These are phyloP conservation scores for Rhyacichthys aspro DNA, from an alignment of 2,797 vertebrate genomes.

Conservation along the genomic window DNA sequence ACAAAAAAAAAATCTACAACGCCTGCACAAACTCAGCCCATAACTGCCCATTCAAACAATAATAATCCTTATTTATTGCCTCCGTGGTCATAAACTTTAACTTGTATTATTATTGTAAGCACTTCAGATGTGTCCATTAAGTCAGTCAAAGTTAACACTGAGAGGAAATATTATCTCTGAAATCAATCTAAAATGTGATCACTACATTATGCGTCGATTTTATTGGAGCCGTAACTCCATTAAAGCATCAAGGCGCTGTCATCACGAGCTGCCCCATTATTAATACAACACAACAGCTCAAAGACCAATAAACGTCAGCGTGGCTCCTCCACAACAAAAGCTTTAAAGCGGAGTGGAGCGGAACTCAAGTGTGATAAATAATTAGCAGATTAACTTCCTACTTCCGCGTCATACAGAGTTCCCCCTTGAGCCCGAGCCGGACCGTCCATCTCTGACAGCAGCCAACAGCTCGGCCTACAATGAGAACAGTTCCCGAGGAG, in stretches of 20 bases:
- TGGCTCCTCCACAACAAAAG: constrained; percentile 9
- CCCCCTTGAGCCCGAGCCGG: not conserved
- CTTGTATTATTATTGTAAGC: constrained; percentile 44
- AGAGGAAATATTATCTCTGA: constrained; percentile 53
- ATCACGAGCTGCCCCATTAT: constrained; percentile 16
- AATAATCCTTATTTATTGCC: constrained; percentile 48
- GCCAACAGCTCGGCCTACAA: constrained; percentile 27
- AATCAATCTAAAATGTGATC: constrained; percentile 64
- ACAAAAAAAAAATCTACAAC: too few species aligned
- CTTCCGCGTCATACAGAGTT: constrained; percentile 59
- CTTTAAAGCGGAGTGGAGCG: constrained; percentile 1
- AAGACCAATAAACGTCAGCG: constrained; percentile 34
- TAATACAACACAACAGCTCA: not conserved
- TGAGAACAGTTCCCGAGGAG: constrained; percentile 79
- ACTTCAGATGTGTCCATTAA: constrained; percentile 25
- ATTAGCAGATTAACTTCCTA: constrained; percentile 67
- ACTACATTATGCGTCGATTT: constrained; percentile 40
- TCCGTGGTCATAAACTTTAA: constrained; percentile 55
- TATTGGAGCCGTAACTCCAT: constrained; percentile 45
- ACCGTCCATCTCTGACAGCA: constrained; percentile 13
- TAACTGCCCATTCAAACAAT: constrained; percentile 39
- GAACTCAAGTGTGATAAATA: constrained; percentile 39
- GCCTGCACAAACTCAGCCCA: not conserved
- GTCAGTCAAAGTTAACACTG: constrained; percentile 29
- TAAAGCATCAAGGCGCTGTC: constrained; percentile 52